Percentiles rank a stretch among this genome's conserved stretches.
These are phyloP conservation scores for Salvator merianae DNA, from an alignment of 2,113 vertebrate genomes.

Conservation along the genomic window DNA sequence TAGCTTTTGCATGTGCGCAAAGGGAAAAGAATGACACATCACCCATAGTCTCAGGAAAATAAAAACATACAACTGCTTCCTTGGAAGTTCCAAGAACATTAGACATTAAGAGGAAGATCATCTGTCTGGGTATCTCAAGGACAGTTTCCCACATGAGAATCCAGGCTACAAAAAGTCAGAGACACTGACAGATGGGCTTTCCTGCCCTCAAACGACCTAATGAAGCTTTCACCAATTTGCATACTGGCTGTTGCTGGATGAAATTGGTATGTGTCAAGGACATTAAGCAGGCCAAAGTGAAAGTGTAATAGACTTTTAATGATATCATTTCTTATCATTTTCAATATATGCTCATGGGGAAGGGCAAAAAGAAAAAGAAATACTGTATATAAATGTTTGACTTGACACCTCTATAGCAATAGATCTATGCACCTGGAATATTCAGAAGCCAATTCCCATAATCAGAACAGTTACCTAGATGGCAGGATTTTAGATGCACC, in stretches of 20 bases:
- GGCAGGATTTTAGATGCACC: not conserved
- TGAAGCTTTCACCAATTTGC: slow-evolving; percentile 79
- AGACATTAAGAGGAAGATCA: slow-evolving; percentile 41
- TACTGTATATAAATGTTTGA: fast-evolving
- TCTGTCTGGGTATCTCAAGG: slow-evolving; percentile 75
- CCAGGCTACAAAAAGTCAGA: slow-evolving; percentile 69
- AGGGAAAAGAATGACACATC: not conserved
- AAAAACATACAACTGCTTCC: slow-evolving; percentile 24
- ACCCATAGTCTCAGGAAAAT: slow-evolving; percentile 37
- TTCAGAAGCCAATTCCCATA: not conserved
- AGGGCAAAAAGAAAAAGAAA: slow-evolving; percentile 10
- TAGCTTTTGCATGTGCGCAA: not conserved
- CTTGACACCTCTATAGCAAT: slow-evolving; percentile 31
- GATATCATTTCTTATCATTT: slow-evolving; percentile 43
- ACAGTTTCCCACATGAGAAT: slow-evolving; percentile 71
- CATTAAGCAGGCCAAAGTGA: slow-evolving; percentile 65
- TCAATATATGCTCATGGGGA: slow-evolving; percentile 7
- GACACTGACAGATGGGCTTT: slow-evolving; percentile 79
- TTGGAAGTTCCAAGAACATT: slow-evolving; percentile 56
- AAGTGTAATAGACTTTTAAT: slow-evolving; percentile 61
- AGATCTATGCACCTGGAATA: slow-evolving; percentile 28
- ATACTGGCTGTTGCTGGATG: slow-evolving; percentile 69
- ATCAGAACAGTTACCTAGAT: not conserved
- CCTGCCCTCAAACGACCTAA: slow-evolving; percentile 76
- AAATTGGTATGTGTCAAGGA: slow-evolving; percentile 76